Percentiles rank a stretch among this genome's conserved stretches.
These are phyloP conservation scores for Nibea albiflora DNA, from an alignment of 2,113 vertebrate genomes.

Conservation along the genomic window DNA sequence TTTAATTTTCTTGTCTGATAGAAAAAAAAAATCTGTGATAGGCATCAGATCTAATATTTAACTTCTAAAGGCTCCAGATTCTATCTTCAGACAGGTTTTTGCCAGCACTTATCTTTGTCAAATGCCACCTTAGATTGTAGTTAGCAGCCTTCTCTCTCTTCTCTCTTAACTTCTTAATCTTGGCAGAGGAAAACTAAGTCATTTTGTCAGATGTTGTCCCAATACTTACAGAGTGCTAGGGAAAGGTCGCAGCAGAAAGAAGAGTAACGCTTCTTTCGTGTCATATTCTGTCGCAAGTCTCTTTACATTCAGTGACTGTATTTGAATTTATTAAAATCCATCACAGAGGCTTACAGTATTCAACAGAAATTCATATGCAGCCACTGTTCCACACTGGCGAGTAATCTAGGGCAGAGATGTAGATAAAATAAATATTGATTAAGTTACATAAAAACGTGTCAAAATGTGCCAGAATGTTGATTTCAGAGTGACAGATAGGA, in stretches of 20 bases:
- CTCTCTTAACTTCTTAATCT: constrained; percentile 51
- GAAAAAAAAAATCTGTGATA: constrained; percentile 31
- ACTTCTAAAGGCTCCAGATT: constrained; percentile 67
- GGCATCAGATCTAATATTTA: constrained; percentile 50
- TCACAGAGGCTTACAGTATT: neutral
- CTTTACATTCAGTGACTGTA: neutral
- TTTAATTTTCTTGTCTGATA: constrained; percentile 19
- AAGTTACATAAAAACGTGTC: neutral
- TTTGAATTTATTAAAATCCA: neutral
- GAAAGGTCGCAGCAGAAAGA: constrained; percentile 45
- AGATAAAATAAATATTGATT: neutral
- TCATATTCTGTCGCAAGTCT: neutral
- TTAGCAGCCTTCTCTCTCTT: constrained; percentile 41
- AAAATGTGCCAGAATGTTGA: neutral
- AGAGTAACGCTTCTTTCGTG: neutral
- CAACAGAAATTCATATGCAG: neutral
- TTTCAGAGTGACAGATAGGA: neutral
- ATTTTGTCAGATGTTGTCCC: constrained; percentile 45
- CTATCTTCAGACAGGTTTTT: constrained; percentile 58
- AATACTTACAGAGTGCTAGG: constrained; percentile 14
- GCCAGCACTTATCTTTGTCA: constrained; percentile 64
- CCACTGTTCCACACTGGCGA: neutral
- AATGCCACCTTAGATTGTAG: constrained; percentile 66
- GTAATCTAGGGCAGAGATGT: neutral
- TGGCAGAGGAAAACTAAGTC: constrained; percentile 26